Percentiles rank a stretch among this genome's conserved stretches.
Evolutionary conservation across 1,140 invertebrate species (phyloP).

Genomic region (Wiebesia pumilae): DNA sequence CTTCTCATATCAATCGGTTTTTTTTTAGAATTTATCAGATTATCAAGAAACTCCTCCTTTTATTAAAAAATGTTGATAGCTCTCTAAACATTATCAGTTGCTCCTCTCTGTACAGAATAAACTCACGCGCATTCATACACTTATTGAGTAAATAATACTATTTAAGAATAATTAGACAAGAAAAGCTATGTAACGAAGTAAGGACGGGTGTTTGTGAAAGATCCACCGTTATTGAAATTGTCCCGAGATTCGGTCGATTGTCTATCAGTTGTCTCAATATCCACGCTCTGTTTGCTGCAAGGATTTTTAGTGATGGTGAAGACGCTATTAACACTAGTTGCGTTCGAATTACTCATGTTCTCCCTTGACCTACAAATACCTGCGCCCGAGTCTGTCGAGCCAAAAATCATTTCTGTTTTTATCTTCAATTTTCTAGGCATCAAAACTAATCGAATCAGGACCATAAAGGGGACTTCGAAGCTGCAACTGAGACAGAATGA

Average conservation of each 20-base stretch:
- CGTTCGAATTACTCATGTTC: neutral
- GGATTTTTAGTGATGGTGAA: constrained; percentile 6
- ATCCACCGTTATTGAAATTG: neutral
- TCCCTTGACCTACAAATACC: constrained; percentile 2
- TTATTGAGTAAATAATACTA: constrained; percentile 12
- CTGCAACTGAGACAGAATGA: constrained; percentile 63
- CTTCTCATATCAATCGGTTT: too few relatives aligned
- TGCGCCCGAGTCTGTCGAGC: constrained; percentile 51
- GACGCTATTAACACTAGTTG: constrained; percentile 27
- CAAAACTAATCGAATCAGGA: neutral
- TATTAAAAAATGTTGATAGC: neutral
- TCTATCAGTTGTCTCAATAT: neutral
- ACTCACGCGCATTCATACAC: neutral
- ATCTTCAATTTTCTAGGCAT: neutral
- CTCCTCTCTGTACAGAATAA: neutral
- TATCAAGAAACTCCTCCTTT: neutral
- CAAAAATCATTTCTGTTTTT: constrained; percentile 36
- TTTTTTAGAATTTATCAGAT: neutral
- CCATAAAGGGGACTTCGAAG: constrained; percentile 71
- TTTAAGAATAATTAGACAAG: neutral
- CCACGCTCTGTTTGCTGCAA: constrained; percentile 6
- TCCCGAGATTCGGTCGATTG: neutral
- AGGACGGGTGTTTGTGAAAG: neutral
- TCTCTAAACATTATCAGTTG: neutral
- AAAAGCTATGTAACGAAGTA: neutral